Conservation (phyloP, 1,140 invertebrate genomes). For the Drusus annulatus region DNA sequence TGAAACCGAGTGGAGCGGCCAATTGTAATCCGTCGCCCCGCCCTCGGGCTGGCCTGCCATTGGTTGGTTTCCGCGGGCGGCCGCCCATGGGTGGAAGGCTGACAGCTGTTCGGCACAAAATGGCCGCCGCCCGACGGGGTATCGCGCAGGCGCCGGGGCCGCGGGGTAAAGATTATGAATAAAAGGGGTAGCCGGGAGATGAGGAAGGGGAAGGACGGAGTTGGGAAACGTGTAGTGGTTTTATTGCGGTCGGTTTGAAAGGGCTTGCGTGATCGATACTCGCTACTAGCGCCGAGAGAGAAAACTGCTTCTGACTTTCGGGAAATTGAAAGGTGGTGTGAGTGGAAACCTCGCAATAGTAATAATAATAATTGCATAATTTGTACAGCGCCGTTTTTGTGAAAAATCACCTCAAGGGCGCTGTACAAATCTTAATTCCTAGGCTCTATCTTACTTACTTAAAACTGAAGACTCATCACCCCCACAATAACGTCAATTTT, state of each 20-base stretch:
- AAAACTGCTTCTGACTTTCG: background rate
- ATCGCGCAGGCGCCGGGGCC: constrained; percentile 1
- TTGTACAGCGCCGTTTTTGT: no score
- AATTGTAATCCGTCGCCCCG: constrained; percentile 22
- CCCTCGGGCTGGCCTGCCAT: background rate
- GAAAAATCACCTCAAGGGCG: no score
- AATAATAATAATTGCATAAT: no score
- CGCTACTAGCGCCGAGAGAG: background rate
- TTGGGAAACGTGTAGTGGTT: background rate
- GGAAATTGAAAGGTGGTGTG: background rate
- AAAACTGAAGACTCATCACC: no score
- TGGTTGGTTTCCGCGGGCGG: background rate
- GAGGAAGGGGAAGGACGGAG: no score
- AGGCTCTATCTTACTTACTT: no score
- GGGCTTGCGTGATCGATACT: constrained; percentile 26
- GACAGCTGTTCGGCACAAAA: constrained; percentile 43
- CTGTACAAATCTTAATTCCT: no score
- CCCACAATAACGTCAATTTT: no score
- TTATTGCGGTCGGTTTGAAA: constrained; percentile 24
- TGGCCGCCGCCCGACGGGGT: constrained; percentile 24
- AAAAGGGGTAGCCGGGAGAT: constrained; percentile 6
- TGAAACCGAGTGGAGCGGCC: constrained; percentile 13
- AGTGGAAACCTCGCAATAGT: no score
- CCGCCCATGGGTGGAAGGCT: constrained; percentile 18
- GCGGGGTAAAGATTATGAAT: constrained; percentile 42